Evolutionary conservation across 2,888 invertebrate species (phyloP), one percentile per base, ranked within the genome.

Genomic region (Caradrina clavipalpis): DNA sequence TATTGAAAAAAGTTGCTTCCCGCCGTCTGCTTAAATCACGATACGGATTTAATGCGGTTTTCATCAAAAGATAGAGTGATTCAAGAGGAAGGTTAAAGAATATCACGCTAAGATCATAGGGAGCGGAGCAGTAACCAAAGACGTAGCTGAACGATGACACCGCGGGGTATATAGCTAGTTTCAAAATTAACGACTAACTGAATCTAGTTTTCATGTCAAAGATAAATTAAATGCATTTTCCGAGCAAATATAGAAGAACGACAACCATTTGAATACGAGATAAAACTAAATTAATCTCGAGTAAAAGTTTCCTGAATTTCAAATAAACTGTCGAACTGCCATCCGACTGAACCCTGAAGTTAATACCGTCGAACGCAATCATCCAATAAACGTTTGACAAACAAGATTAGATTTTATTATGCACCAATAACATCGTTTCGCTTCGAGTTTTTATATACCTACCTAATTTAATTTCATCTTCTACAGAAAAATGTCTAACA

Each of bases 301-400:
- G 49, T 59, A 45, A 39, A 75, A 82, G 64, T 69, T 78, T 56
- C 58, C 53, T 35, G 69, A 65, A 71, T 51, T 64, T 54, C 67
- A 59, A 75, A 78, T 74, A 81, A 55, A 66, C 61, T 65, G 71
- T 75, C 64, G 55, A 64, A 79, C 60, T 75, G 58, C 47, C 57
- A 69, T 54, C 50, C 6, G 13, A 67, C 47, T 62, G 68, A 75
- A 54, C 64, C 54, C 60, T n/a, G 55, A 69, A 79, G 53, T 59
- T 78, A 71, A 82, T 74, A 61, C 60, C 59, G 53, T 35, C 13
- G 50, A 78, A 71, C 49, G 57, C 69, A 67, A 63, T 71, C 58
- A 66, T 49, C 58, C 54, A 66, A 82, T 80, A 69, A 75, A 56
- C 50, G 56, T 11, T 54, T 71, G 22, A 45, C 58, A 39, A 49